Base-by-base conservation (phyloP, 2,113 vertebrate genomes). In the Noctilio leporinus region DNA sequence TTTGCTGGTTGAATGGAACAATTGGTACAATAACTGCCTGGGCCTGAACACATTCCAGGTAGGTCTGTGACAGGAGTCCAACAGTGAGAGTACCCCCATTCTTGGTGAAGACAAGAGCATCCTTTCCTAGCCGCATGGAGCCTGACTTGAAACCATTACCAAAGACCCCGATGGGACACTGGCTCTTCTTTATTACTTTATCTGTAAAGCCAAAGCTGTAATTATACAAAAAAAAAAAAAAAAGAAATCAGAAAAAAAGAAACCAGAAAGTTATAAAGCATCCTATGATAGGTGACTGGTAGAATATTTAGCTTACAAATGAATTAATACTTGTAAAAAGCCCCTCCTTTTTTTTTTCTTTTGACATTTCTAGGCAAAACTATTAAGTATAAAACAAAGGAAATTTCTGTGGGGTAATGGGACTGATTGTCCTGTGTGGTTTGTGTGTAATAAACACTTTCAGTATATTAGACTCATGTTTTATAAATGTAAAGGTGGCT, bases 141-240 rank as follows among this genome's bases (percentile, higher is more conserved):
- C 98, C 98, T 1, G 98, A 99, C 97, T 99, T 99, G 97, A 99
- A 99, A 57, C 99, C 99, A 51, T 99, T 99, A 22, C 99, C 99
- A 38, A 98, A 99, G 67, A 99, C 97, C 0, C 99, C 99, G 10
- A 99, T 98, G 92, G 98, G 98, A 76, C 96, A 97, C 70, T 98
- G 98, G 91, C 97, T 97, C 86, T 96, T 99, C 53, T 97, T 97
- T 28, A 97, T 97, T 65, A 98, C 97, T 96, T 99, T 99, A 72
- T 99, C 98, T 73, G 97, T 99, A 94, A 99, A 99, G 64, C 98
- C 98, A 97, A 99, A 99, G 97, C 99, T 99, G 97, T 82, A 97
- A 97, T 94, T 91, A 96, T 19, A 96, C 26, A 97, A 93, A 62
- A 90, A 94, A 90, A 78, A 97, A 93, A 62, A 90, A 94, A 90